Percentiles rank a stretch among this genome's conserved stretches.
Evolutionary conservation across 1,140 invertebrate genomes (phyloP).

Genomic region (Dendrolimus punctatus): DNA sequence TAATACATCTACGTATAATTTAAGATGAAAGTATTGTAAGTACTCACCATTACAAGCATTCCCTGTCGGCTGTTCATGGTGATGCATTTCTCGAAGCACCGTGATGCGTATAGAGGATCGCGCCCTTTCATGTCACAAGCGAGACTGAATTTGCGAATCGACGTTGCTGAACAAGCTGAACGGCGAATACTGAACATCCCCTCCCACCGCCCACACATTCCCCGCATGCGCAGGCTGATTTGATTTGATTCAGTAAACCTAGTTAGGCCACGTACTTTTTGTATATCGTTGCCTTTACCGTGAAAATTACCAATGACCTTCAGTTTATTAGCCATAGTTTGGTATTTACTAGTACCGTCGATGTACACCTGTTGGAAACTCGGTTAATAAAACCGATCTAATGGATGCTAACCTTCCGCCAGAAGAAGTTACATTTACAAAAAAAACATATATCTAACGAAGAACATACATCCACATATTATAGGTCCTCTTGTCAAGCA

Average conservation of each 20-base stretch:
- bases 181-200: conserved; percentile 36
- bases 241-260: conserved; percentile 8
- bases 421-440: too few relatives aligned
- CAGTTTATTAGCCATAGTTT: too few relatives aligned
- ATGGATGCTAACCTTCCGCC: too few relatives aligned
- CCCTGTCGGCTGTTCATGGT: conserved; percentile 66
- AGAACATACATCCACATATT: too few relatives aligned
- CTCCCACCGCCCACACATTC: conserved; percentile 21
- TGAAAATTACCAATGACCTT: too few relatives aligned
- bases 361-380: too few relatives aligned
- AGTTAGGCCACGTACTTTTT: conserved; percentile 22
- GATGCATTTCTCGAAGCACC: conserved; percentile 71
- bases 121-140: conserved; percentile 70
- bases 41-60: conserved; percentile 67
- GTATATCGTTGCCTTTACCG: conserved; percentile 3
- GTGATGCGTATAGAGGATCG: conserved; percentile 63
- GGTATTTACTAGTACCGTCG: too few relatives aligned
- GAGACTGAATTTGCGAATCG: conserved; percentile 51
- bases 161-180: conserved; percentile 32
- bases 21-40: background rate
- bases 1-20: too few relatives aligned
- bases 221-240: conserved; percentile 46
- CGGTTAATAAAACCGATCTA: too few relatives aligned
- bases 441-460: too few relatives aligned
- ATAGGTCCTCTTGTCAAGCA: too few relatives aligned